Conservation (phyloP, 2,797 vertebrate species). For the Sebastes itinus region DNA sequence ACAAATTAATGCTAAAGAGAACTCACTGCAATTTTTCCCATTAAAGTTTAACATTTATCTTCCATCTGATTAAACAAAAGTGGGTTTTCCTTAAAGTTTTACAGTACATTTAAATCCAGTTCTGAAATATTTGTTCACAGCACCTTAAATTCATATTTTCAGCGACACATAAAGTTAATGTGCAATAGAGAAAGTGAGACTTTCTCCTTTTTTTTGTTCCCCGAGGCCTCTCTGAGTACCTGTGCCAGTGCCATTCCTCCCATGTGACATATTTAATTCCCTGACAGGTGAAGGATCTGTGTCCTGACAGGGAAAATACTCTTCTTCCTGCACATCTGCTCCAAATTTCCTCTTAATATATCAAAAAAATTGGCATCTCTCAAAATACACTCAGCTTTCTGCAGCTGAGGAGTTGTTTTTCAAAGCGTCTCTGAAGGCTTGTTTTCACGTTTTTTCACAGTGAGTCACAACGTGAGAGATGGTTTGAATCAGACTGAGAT, state of each 20-base stretch:
- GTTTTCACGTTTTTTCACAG: slow-evolving; percentile 5
- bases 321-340: neutral
- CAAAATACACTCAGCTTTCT: neutral
- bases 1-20: neutral
- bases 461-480: slow-evolving; percentile 37
- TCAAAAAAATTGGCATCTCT: slow-evolving; percentile 3
- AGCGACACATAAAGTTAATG: neutral
- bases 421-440: slow-evolving; percentile 8
- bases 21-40: neutral
- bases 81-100: neutral
- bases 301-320: neutral
- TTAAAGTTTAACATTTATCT: neutral
- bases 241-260: neutral
- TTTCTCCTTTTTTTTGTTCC: neutral
- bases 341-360: slow-evolving; percentile 8
- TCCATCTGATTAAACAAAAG: neutral
- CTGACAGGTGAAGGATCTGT: slow-evolving; percentile 24
- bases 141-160: neutral
- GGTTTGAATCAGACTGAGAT: slow-evolving; percentile 9
- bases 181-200: neutral
- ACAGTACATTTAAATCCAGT: neutral
- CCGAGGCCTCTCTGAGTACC: neutral
- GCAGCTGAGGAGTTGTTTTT: slow-evolving; percentile 22
- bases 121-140: neutral
- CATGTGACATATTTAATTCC: neutral